These are phyloP conservation scores for Himalopsyche japonica DNA, from an alignment of 2,888 invertebrate genomes.

Conservation along the genomic window DNA sequence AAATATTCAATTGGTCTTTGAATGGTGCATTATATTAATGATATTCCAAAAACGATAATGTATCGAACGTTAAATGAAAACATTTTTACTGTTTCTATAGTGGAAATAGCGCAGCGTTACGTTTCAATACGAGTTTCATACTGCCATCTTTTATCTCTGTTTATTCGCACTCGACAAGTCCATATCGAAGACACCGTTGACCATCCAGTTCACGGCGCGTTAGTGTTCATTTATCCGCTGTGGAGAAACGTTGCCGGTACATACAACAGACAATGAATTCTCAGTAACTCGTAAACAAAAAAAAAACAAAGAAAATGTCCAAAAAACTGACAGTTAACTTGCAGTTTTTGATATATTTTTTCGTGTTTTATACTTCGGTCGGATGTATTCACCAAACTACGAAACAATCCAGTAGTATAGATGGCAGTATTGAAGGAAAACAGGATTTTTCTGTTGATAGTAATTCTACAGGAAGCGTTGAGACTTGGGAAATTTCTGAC, in stretches of 20 bases:
- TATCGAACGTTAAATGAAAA: too few species aligned
- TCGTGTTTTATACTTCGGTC: neutral
- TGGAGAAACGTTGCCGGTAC: neutral
- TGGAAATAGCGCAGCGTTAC: too few species aligned
- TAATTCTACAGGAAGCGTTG: slow-evolving; percentile 5
- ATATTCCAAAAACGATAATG: too few species aligned
- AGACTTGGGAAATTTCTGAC: slow-evolving; percentile 15
- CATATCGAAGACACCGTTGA: neutral
- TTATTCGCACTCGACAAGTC: neutral
- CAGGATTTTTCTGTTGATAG: slow-evolving; percentile 18
- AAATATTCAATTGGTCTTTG: too few species aligned
- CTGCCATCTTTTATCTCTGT: neutral
- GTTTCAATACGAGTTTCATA: too few species aligned
- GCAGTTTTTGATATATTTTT: neutral
- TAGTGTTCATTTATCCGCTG: neutral
- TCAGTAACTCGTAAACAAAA: neutral
- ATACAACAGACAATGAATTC: neutral
- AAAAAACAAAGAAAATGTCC: neutral
- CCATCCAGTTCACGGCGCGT: neutral
- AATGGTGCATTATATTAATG: too few species aligned
- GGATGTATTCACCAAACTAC: neutral
- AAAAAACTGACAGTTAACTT: neutral
- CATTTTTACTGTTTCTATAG: too few species aligned
- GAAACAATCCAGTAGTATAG: neutral
- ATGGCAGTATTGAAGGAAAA: neutral